phyloP scores from a whole-genome alignment of 2,888 invertebrate genomes.

The Dermolepida albohirtum region DNA sequence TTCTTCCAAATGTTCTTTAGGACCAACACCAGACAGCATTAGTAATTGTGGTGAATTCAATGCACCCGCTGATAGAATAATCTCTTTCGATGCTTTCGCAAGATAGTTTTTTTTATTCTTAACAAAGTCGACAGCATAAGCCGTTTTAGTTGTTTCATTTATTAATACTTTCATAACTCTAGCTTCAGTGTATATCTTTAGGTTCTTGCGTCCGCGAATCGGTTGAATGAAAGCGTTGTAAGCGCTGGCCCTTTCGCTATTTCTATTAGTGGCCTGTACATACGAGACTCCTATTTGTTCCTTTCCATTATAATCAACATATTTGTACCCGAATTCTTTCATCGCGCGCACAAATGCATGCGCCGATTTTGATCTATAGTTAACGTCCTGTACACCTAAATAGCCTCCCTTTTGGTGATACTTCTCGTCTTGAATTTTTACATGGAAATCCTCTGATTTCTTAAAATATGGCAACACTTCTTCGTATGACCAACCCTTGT shows the following conservation, averaged over 20 bases:
- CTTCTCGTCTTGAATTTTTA: slow-evolving; percentile 62
- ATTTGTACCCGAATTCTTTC: slow-evolving; percentile 70
- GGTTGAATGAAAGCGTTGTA: slow-evolving; percentile 75
- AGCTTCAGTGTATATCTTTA: slow-evolving; percentile 79
- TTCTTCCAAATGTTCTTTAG: slow-evolving; percentile 69
- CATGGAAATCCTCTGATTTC: slow-evolving; percentile 64
- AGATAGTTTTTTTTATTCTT: slow-evolving; percentile 67
- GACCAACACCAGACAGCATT: slow-evolving; percentile 82
- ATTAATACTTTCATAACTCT: slow-evolving; percentile 77
- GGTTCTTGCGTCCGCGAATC: slow-evolving; percentile 71
- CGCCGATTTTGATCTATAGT: slow-evolving; percentile 67
- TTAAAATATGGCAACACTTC: slow-evolving; percentile 80
- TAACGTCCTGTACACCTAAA: slow-evolving; percentile 66
- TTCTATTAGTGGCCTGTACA: slow-evolving; percentile 74
- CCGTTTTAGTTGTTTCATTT: slow-evolving; percentile 70
- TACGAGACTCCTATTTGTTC: slow-evolving; percentile 66
- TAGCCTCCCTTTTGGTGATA: slow-evolving; percentile 65
- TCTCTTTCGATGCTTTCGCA: slow-evolving; percentile 74
- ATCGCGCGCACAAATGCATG: slow-evolving; percentile 70
- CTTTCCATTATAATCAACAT: slow-evolving; percentile 71
- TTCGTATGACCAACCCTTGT: slow-evolving; percentile 78
- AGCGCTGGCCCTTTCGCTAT: slow-evolving; percentile 71
- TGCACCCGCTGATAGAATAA: slow-evolving; percentile 80
- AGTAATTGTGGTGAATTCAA: slow-evolving; percentile 82
- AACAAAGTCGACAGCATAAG: slow-evolving; percentile 71